Conservation (phyloP, 2,797 vertebrate genomes). For the Pagetopsis macropterus region DNA sequence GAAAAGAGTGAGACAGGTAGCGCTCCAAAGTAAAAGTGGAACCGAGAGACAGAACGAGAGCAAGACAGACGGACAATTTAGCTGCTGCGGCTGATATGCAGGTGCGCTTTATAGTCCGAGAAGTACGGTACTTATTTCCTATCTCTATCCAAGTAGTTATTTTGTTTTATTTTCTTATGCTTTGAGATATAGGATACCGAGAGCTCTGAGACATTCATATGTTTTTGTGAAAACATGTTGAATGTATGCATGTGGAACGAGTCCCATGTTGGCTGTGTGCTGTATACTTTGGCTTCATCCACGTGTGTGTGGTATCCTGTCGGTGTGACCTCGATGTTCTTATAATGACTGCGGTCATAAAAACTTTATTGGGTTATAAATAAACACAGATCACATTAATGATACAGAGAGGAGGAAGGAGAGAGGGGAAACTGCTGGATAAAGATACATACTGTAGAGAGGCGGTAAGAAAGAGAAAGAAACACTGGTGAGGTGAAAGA, state of each 20-base stretch:
- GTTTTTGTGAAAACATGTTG: background rate
- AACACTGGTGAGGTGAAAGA: background rate
- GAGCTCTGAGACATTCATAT: background rate
- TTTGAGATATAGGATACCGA: background rate
- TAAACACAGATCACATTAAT: conserved; percentile 56
- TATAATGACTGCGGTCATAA: conserved; percentile 53
- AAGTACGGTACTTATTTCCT: no score
- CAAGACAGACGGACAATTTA: no score
- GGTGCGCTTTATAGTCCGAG: no score
- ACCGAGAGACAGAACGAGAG: no score
- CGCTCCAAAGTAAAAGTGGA: no score
- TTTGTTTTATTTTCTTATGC: background rate
- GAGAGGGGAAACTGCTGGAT: background rate
- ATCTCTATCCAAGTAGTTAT: background rate
- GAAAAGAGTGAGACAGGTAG: no score
- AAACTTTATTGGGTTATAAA: conserved; percentile 68
- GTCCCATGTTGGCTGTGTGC: background rate
- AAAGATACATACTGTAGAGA: background rate
- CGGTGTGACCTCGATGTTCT: conserved; percentile 57
- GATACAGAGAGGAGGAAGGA: conserved; percentile 19
- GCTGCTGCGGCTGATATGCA: no score
- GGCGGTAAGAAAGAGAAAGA: conserved; percentile 1
- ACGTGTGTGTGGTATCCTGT: conserved; percentile 48
- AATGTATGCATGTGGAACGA: no score
- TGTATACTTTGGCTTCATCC: conserved; percentile 36